Base-by-base conservation (phyloP, 2,888 invertebrate species). In the Escarpia spicata region DNA sequence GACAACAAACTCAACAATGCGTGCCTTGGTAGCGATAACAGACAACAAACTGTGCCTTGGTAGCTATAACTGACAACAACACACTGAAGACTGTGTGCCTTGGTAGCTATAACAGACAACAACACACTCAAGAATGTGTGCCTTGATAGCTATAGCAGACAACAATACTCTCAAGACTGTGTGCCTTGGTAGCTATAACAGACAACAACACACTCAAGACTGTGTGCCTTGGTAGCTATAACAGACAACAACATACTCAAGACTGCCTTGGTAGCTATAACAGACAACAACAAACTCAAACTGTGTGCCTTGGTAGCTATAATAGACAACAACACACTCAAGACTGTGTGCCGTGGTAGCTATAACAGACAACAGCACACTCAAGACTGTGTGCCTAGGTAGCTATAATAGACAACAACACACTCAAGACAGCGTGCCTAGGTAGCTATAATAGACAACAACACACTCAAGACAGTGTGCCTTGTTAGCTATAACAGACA, bases 101-200 rank as follows among this genome's bases (percentile, higher is more conserved):
- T 45, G 45, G 45, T 45, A 45, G 45, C 2, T 45, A 45, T 10
- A 45, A 10, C 45, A 45, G 45, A 45, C 45, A 45, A 45, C 45
- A 45, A 45, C 45, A 45, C 45, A 45, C 45, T 45, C 45, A 45
- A 45, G 45, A 45, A 0, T 45, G 45, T 93, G 92, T 58, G 94
- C 92, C 45, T 93, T 92, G 9, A 94, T 93, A 91, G 96, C 96
- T 95, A 94, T 9, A 94, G 91, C 60, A 96, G 93, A 90, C 95
- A 92, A 90, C 94, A 15, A 95, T 95, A 94, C 95, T 95, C 8
- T 94, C 95, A n/a, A 94, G 45, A 89, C 93, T 94, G 3, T 93
- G 92, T 58, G 94, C 92, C 45, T 93, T 92, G 9, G 94, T 93
- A 91, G 96, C 96, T 95, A 94, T 9, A 94, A 92, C 52, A 96